phyloP scores from a whole-genome alignment of 1,140 invertebrate species.

The Drosophila pachea region DNA sequence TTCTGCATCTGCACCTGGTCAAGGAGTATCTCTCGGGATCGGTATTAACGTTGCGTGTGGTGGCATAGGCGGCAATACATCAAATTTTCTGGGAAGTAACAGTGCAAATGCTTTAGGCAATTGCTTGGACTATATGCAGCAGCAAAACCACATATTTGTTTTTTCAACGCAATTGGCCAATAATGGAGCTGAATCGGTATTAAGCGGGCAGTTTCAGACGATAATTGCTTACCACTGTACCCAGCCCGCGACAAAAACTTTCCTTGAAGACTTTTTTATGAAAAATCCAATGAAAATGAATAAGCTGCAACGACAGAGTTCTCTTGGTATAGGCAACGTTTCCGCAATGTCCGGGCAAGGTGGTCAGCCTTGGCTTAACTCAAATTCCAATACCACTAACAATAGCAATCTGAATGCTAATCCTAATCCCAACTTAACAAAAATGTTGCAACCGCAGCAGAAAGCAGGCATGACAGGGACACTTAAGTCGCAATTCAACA shows the following conservation, averaged over 20 bases:
- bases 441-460: constrained; percentile 54
- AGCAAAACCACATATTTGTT: constrained; percentile 98
- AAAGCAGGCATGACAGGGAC: constrained; percentile 23
- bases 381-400: constrained; percentile 10
- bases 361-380: constrained; percentile 24
- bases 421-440: constrained; percentile 32
- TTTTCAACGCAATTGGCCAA: constrained; percentile 97
- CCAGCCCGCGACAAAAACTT: constrained; percentile 96
- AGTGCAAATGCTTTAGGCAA: constrained; percentile 63
- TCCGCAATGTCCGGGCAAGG: constrained; percentile 41
- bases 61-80: background rate
- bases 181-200: constrained; percentile 94
- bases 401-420: constrained; percentile 9
- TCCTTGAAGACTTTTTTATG: constrained; percentile 90
- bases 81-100: constrained; percentile 77
- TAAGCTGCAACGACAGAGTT: constrained; percentile 83
- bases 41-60: constrained; percentile 14
- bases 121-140: constrained; percentile 86
- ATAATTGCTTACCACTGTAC: constrained; percentile 97
- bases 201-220: constrained; percentile 91
- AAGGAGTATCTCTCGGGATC: constrained; percentile 17
- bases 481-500: constrained; percentile 42
- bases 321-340: constrained; percentile 51
- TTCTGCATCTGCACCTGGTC: background rate
- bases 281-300: constrained; percentile 94